Conservation (phyloP, 1,140 invertebrate species). For the Agrilus planipennis region DNA sequence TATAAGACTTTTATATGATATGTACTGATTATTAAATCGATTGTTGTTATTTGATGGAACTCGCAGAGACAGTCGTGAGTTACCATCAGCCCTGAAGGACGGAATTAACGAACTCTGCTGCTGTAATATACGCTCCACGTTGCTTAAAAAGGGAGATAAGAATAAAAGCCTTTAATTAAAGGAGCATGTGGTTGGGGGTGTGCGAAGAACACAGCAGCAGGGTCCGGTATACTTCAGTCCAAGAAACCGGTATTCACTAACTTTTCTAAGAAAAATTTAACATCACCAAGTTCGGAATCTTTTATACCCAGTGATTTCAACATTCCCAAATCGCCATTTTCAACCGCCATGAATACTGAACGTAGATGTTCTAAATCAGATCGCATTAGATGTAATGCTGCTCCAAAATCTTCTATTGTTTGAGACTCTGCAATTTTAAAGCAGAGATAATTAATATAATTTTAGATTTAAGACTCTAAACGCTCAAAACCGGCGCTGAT, state of each 20-base stretch:
- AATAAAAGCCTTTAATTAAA: constrained; percentile 31
- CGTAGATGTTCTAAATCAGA: constrained; percentile 84
- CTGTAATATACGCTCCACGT: constrained; percentile 18
- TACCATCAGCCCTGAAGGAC: constrained; percentile 18
- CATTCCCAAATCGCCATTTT: constrained; percentile 88
- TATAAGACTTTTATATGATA: background rate
- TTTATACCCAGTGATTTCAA: constrained; percentile 89
- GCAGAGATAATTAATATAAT: constrained; percentile 13
- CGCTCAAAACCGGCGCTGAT: too few species aligned
- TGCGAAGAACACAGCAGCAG: constrained; percentile 32
- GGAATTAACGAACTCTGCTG: constrained; percentile 33
- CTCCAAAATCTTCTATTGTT: constrained; percentile 88
- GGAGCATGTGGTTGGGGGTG: constrained; percentile 31
- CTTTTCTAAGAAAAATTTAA: constrained; percentile 95
- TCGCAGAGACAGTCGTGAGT: constrained; percentile 14
- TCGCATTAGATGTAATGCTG: constrained; percentile 72
- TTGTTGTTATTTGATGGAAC: constrained; percentile 4
- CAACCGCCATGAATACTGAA: constrained; percentile 92
- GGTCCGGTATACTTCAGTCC: constrained; percentile 60
- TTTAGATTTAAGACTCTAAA: too few species aligned
- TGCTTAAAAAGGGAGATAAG: constrained; percentile 29
- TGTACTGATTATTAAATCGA: constrained; percentile 7
- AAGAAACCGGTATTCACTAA: constrained; percentile 93
- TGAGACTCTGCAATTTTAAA: constrained; percentile 79
- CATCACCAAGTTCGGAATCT: constrained; percentile 91